A percentile compares a stretch with the other conserved stretches of the same genome.
phyloP scores from a whole-genome alignment of 2,113 vertebrate genomes.

The Ploceus nigricollis region DNA sequence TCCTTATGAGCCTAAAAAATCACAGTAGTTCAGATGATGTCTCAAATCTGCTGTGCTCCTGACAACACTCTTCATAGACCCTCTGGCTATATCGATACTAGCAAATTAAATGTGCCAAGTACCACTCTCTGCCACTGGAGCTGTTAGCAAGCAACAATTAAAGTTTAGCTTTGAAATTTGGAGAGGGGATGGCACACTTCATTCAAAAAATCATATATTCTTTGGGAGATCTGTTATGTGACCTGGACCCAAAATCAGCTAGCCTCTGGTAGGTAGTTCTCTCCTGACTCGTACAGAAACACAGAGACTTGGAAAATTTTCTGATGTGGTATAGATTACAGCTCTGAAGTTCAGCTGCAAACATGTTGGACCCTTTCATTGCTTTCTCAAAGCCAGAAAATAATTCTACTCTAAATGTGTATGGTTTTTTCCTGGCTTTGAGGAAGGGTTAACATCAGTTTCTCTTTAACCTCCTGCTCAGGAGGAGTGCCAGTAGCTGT shows the following conservation, averaged over 20 bases:
- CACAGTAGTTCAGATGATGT: neutral
- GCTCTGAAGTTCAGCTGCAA: neutral
- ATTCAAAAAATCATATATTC: neutral
- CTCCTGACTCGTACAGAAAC: neutral
- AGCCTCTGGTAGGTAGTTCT: neutral
- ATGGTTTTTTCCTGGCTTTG: neutral
- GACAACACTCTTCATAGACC: neutral
- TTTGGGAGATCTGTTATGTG: neutral
- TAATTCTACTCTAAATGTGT: neutral
- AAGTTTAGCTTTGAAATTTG: neutral
- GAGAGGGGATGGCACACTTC: neutral
- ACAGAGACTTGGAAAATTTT: neutral
- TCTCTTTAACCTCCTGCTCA: neutral
- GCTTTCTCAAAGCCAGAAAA: neutral
- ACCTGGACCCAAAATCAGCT: neutral
- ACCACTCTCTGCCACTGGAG: neutral
- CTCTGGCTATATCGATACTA: neutral
- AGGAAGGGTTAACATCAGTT: neutral
- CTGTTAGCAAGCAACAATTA: neutral
- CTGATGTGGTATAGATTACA: neutral
- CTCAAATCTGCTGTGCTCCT: neutral
- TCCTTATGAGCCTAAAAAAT: neutral
- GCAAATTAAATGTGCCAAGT: neutral
- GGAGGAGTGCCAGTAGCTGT: neutral
- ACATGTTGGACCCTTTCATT: neutral